These are phyloP conservation scores for Poeciliopsis retropinna DNA, from an alignment of 2,113 vertebrate genomes.

Conservation along the genomic window DNA sequence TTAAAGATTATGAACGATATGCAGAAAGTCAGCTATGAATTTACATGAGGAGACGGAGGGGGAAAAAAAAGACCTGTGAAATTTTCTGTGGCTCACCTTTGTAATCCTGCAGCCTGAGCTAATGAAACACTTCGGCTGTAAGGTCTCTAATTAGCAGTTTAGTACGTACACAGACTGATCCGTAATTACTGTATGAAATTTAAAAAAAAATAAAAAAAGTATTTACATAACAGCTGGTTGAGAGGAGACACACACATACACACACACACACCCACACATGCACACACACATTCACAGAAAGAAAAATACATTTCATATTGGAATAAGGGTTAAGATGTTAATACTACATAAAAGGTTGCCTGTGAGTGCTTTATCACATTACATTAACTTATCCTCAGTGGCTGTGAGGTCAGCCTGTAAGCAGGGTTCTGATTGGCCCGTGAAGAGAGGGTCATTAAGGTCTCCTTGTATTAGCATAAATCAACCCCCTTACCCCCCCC, in stretches of 20 bases:
- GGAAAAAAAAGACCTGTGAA: neutral
- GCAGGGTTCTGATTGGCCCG: conserved; percentile 35
- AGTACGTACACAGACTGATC: conserved; percentile 38
- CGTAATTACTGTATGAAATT: conserved; percentile 48
- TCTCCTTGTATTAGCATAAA: conserved; percentile 47
- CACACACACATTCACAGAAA: neutral
- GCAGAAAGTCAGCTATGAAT: neutral
- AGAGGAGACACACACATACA: conserved; percentile 18
- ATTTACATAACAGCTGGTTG: conserved; percentile 53
- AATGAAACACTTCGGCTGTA: conserved; percentile 18
- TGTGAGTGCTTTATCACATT: conserved; percentile 44
- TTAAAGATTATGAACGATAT: conserved; percentile 7
- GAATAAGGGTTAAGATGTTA: conserved; percentile 53
- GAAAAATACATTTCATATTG: conserved; percentile 8
- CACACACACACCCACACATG: conserved; percentile 7
- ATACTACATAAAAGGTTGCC: conserved; percentile 56
- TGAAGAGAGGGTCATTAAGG: conserved; percentile 22
- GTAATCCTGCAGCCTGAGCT: conserved; percentile 27
- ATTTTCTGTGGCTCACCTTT: conserved; percentile 9
- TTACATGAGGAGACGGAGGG: conserved; percentile 5
- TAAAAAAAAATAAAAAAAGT: conserved; percentile 13
- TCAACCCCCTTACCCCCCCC: conserved; percentile 14
- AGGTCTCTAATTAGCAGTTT: conserved; percentile 31
- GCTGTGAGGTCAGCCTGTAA: conserved; percentile 30
- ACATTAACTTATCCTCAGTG: conserved; percentile 52